A percentile compares a stretch with the other conserved stretches of the same genome.
phyloP scores from a whole-genome alignment of 2,888 invertebrate genomes.

The Idaea straminata region DNA sequence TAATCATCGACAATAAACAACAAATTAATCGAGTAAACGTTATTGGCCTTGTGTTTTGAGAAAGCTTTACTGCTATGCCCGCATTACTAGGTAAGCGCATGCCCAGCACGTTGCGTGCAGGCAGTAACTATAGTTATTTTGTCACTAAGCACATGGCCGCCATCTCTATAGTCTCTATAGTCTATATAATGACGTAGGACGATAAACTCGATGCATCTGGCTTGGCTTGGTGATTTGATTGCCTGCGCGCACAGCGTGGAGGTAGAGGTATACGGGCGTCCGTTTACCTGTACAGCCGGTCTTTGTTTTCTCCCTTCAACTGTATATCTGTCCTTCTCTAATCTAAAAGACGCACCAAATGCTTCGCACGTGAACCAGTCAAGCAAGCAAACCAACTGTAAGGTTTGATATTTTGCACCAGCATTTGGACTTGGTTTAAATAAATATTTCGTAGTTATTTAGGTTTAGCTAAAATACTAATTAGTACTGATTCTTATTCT shows the following conservation, averaged over 20 bases:
- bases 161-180: neutral
- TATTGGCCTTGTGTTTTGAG: neutral
- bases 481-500: slow-evolving; percentile 11
- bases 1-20: neutral
- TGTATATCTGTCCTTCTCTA: slow-evolving; percentile 36
- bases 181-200: slow-evolving; percentile 9
- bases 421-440: slow-evolving; percentile 9
- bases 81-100: neutral
- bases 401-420: slow-evolving; percentile 18
- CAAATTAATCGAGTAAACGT: neutral
- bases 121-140: neutral
- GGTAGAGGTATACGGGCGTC: slow-evolving; percentile 26
- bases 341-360: slow-evolving; percentile 34
- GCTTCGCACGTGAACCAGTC: slow-evolving; percentile 39
- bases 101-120: neutral
- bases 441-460: neutral
- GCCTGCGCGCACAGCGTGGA: slow-evolving; percentile 32
- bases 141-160: neutral
- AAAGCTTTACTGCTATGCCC: neutral
- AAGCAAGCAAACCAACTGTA: slow-evolving; percentile 19
- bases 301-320: slow-evolving; percentile 35
- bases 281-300: slow-evolving; percentile 60
- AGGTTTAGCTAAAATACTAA: neutral
- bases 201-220: slow-evolving; percentile 50
- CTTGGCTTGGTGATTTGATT: slow-evolving; percentile 48